Conservation (phyloP, 2,113 vertebrate genomes). For the Stigmatopora argus region DNA sequence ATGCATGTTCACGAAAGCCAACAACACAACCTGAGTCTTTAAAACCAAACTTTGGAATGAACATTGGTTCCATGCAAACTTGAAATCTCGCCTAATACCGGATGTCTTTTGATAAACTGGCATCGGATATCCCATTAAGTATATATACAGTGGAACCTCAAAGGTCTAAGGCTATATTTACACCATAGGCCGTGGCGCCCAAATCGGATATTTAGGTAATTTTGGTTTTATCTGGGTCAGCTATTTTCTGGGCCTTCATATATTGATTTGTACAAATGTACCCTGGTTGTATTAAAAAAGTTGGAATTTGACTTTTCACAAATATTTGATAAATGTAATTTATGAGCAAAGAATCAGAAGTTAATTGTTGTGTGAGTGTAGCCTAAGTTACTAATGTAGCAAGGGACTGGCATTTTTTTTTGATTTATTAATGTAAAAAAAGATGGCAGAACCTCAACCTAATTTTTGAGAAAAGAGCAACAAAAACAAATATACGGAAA, state of each 20-base stretch:
- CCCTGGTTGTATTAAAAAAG: too few species aligned
- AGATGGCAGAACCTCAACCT: background rate
- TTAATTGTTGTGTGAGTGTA: too few species aligned
- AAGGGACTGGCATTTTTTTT: background rate
- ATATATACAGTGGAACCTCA: background rate
- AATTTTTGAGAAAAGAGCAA: background rate
- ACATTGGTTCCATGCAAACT: conserved; percentile 63
- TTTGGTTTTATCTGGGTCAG: too few species aligned
- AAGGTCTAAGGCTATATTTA: background rate
- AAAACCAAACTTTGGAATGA: conserved; percentile 59
- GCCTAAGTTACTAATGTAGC: background rate
- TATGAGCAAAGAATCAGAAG: too few species aligned
- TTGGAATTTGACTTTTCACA: too few species aligned
- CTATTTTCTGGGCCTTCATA: too few species aligned
- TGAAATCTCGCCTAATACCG: conserved; percentile 52
- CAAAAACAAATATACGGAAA: background rate
- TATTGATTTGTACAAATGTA: too few species aligned
- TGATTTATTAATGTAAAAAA: too few species aligned
- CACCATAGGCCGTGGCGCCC: too few species aligned
- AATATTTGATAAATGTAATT: too few species aligned
- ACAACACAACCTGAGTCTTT: conserved; percentile 64
- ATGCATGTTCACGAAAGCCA: conserved; percentile 44
- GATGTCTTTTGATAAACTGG: conserved; percentile 14
- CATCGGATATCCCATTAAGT: conserved; percentile 23
- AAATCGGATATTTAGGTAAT: too few species aligned